A percentile compares a stretch with the other conserved stretches of the same genome.
These are phyloP conservation scores for Noctua janthina DNA, from an alignment of 2,888 invertebrate genomes.

Conservation along the genomic window DNA sequence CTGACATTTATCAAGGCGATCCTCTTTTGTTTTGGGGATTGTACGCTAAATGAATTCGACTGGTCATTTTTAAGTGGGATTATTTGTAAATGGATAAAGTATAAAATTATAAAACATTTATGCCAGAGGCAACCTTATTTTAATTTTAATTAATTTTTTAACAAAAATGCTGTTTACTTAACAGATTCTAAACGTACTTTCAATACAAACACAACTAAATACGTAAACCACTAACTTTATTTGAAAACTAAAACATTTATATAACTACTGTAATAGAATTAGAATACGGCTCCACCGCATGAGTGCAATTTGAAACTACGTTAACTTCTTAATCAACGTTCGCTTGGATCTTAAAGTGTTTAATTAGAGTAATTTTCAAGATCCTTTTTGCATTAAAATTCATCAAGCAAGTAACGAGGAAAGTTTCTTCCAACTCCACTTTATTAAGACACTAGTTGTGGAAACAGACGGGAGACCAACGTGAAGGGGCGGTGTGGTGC, in stretches of 20 bases:
- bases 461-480: slow-evolving; percentile 14
- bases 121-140: not conserved
- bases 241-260: slow-evolving; percentile 11
- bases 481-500: not conserved
- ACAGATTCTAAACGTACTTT: not conserved
- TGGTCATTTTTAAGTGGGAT: slow-evolving; percentile 41
- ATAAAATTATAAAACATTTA: not conserved
- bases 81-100: slow-evolving; percentile 1
- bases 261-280: slow-evolving; percentile 21
- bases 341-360: slow-evolving; percentile 48
- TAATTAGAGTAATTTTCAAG: slow-evolving; percentile 64
- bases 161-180: not conserved
- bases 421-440: slow-evolving; percentile 61
- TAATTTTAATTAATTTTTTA: not conserved
- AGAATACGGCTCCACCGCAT: slow-evolving; percentile 14
- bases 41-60: slow-evolving; percentile 52
- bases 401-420: slow-evolving; percentile 70
- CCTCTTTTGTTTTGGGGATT: slow-evolving; percentile 64
- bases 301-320: slow-evolving; percentile 36
- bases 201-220: not conserved
- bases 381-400: slow-evolving; percentile 70
- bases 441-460: slow-evolving; percentile 44
- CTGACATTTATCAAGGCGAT: slow-evolving; percentile 64
- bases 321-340: slow-evolving; percentile 45
- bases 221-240: not conserved